Evolutionary conservation across 2,888 invertebrate genomes (phyloP).

Genomic region (Drosophila cyrtoloma): DNA sequence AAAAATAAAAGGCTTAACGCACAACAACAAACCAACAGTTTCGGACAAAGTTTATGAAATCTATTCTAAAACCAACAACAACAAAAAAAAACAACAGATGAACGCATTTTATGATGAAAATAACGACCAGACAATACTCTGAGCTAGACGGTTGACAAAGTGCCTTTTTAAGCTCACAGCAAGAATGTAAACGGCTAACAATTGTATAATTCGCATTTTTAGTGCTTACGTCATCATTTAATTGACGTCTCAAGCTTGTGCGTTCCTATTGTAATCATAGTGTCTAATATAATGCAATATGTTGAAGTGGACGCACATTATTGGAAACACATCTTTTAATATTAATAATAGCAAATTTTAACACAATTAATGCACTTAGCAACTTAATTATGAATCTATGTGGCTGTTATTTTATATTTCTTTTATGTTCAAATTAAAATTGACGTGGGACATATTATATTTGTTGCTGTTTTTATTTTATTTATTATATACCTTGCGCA

Average conservation of each 20-base stretch:
- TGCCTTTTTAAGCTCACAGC: not conserved
- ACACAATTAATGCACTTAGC: not conserved
- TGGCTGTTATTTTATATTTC: not conserved
- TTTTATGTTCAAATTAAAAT: too few species aligned
- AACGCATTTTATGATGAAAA: not conserved
- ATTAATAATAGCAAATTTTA: not conserved
- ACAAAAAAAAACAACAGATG: too few species aligned
- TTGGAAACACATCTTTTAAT: not conserved
- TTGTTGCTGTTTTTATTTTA: not conserved
- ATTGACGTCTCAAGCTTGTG: not conserved
- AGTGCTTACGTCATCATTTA: not conserved
- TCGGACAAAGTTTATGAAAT: conserved; percentile 24
- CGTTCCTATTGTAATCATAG: not conserved
- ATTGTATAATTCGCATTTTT: not conserved
- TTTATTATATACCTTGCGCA: not conserved
- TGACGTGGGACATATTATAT: too few species aligned
- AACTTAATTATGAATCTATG: not conserved
- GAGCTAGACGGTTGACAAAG: too few species aligned
- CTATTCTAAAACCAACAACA: conserved; percentile 4
- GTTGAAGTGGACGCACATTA: not conserved
- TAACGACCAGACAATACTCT: conserved; percentile 1
- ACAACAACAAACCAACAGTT: conserved; percentile 6
- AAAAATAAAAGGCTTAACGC: conserved; percentile 20
- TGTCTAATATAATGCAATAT: not conserved
- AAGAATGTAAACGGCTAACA: not conserved